Evolutionary conservation across 2,888 invertebrate species (phyloP).

Genomic region (Coenonympha glycerion): DNA sequence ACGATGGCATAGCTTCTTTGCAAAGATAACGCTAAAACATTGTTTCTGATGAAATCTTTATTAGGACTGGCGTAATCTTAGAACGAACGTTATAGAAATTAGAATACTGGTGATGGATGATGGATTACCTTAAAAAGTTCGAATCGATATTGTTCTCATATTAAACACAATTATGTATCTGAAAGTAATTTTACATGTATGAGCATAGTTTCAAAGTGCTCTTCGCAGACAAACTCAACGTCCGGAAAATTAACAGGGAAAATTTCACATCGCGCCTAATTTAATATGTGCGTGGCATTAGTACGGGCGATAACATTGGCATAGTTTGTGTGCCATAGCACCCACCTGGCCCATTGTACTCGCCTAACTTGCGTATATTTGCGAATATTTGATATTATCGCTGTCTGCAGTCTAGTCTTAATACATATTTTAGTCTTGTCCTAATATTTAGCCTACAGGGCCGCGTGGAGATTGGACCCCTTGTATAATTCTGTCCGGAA

Average conservation of each 20-base stretch:
- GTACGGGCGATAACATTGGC: slow-evolving; percentile 13
- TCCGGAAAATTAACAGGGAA: slow-evolving; percentile 13
- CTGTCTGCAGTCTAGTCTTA: neutral
- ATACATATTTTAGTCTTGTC: neutral
- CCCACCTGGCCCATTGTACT: slow-evolving; percentile 7
- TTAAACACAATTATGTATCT: slow-evolving; percentile 3
- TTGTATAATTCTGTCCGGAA: too few species aligned
- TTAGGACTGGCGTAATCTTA: too few species aligned
- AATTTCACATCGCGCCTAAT: slow-evolving; percentile 5
- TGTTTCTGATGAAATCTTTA: too few species aligned
- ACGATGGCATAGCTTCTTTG: too few species aligned
- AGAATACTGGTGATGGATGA: too few species aligned
- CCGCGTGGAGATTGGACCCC: too few species aligned
- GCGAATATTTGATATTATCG: neutral
- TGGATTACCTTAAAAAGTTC: too few species aligned
- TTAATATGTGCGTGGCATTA: slow-evolving; percentile 13
- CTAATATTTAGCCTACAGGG: too few species aligned
- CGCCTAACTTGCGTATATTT: neutral
- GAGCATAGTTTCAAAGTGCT: slow-evolving; percentile 3
- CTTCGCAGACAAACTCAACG: neutral
- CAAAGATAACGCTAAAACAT: too few species aligned
- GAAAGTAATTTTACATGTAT: slow-evolving; percentile 1
- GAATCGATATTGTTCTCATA: neutral
- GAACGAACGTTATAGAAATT: too few species aligned
- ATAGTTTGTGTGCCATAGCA: neutral